phyloP scores from a whole-genome alignment of 1,140 invertebrate species.

The Trichogramma pretiosum region DNA sequence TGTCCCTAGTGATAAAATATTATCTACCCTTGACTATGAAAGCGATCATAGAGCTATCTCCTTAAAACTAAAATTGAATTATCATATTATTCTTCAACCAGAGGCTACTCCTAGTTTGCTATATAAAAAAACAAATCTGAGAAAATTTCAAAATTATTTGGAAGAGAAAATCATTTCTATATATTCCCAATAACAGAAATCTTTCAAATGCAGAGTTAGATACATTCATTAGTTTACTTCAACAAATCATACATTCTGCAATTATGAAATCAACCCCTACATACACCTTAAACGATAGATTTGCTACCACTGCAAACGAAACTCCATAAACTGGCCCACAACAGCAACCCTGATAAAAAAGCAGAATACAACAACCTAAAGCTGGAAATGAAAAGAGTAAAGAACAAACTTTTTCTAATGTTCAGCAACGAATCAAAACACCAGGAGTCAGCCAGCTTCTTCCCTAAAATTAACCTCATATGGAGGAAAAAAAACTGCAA shows the following conservation, averaged over 20 bases:
- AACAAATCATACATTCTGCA: neutral
- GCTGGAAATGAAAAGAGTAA: neutral
- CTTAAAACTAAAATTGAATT: too few relatives aligned
- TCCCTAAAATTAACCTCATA: slow-evolving; percentile 15
- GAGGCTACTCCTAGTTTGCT: neutral
- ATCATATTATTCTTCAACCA: neutral
- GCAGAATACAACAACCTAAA: neutral
- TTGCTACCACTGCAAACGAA: neutral
- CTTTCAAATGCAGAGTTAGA: neutral
- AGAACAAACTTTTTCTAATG: neutral
- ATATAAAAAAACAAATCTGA: slow-evolving; percentile 19
- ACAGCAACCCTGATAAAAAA: neutral
- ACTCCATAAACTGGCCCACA: neutral
- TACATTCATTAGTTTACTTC: neutral
- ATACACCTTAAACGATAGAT: neutral
- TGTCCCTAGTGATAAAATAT: neutral
- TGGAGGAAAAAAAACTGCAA: slow-evolving; percentile 16
- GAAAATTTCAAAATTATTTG: slow-evolving; percentile 9
- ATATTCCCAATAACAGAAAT: neutral
- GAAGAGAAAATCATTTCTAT: neutral
- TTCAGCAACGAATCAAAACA: too few relatives aligned
- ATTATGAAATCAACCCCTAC: neutral
- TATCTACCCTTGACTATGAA: neutral
- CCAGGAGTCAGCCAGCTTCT: slow-evolving; percentile 13
- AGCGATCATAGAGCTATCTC: slow-evolving; percentile 9